phyloP scores from a whole-genome alignment of 2,888 invertebrate genomes.

The Apodemia duryi region DNA sequence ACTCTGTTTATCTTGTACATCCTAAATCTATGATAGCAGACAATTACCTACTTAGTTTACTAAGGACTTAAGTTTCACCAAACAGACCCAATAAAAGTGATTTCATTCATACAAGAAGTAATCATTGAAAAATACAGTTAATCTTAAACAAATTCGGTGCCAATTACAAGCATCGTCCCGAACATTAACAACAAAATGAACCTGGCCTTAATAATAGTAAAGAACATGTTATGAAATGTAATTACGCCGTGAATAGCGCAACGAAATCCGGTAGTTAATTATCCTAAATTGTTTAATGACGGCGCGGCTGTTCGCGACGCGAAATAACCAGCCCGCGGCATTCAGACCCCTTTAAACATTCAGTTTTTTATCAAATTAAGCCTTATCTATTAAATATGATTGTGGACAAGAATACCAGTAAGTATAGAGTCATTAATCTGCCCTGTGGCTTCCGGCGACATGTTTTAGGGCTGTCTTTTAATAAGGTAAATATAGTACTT shows the following conservation, averaged over 20 bases:
- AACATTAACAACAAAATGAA: slow-evolving; percentile 48
- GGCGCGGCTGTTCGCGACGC: slow-evolving; percentile 58
- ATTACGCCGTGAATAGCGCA: slow-evolving; percentile 56
- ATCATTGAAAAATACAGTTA: slow-evolving; percentile 1
- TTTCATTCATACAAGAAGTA: not conserved
- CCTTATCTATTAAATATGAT: slow-evolving; percentile 16
- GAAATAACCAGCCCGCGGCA: slow-evolving; percentile 40
- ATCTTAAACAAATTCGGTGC: slow-evolving; percentile 48
- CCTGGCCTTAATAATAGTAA: slow-evolving; percentile 53
- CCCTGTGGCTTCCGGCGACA: slow-evolving; percentile 3
- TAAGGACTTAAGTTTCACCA: too few species aligned
- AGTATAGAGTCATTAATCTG: slow-evolving; percentile 12
- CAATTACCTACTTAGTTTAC: too few species aligned
- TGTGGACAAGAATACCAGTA: slow-evolving; percentile 12
- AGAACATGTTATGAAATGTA: slow-evolving; percentile 69
- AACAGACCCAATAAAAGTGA: too few species aligned
- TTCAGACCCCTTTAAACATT: slow-evolving; percentile 24
- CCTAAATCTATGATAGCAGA: too few species aligned
- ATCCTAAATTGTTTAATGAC: slow-evolving; percentile 77
- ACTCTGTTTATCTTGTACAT: too few species aligned
- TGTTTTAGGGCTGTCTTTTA: not conserved
- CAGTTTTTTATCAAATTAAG: slow-evolving; percentile 28
- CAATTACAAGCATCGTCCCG: slow-evolving; percentile 52
- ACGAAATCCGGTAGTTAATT: slow-evolving; percentile 78
- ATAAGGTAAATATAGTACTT: not conserved